These are phyloP conservation scores for Ceramica pisi DNA, from an alignment of 2,888 invertebrate genomes.

Conservation along the genomic window DNA sequence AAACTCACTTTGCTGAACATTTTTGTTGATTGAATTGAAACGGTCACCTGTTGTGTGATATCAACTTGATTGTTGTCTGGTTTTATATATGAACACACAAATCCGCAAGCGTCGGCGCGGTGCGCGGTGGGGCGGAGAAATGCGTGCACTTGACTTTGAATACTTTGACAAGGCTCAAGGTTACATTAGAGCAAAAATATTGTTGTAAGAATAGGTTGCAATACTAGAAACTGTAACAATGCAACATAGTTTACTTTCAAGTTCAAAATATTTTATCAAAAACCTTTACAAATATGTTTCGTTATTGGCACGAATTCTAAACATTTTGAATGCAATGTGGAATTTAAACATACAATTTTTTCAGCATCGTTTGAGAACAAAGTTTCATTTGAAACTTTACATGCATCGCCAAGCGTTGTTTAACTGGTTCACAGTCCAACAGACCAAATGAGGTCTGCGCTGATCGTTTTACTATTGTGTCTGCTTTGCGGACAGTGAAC, in stretches of 20 bases:
- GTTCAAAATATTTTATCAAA: background rate
- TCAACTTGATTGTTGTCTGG: conserved; percentile 69
- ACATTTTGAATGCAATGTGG: too few relatives aligned
- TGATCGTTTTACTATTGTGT: too few relatives aligned
- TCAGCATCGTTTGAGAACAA: too few relatives aligned
- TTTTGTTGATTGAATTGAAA: conserved; percentile 72
- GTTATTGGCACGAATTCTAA: too few relatives aligned
- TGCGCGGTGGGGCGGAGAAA: conserved; percentile 68
- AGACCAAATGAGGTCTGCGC: too few relatives aligned
- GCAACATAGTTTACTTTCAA: background rate
- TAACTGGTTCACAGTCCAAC: too few relatives aligned
- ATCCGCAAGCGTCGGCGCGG: conserved; percentile 34
- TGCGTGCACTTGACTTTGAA: conserved; percentile 53
- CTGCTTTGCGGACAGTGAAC: too few relatives aligned
- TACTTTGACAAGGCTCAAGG: conserved; percentile 31
- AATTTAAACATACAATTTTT: too few relatives aligned
- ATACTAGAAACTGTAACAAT: background rate
- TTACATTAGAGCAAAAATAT: background rate
- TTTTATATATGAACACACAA: conserved; percentile 61
- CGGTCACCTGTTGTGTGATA: conserved; percentile 75
- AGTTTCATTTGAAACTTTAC: too few relatives aligned
- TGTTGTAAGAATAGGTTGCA: background rate
- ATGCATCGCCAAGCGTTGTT: too few relatives aligned
- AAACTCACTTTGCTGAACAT: conserved; percentile 83
- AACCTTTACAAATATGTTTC: too few relatives aligned